These are phyloP conservation scores for Gulo gulo DNA, from an alignment of 2,113 vertebrate species.

Conservation along the genomic window DNA sequence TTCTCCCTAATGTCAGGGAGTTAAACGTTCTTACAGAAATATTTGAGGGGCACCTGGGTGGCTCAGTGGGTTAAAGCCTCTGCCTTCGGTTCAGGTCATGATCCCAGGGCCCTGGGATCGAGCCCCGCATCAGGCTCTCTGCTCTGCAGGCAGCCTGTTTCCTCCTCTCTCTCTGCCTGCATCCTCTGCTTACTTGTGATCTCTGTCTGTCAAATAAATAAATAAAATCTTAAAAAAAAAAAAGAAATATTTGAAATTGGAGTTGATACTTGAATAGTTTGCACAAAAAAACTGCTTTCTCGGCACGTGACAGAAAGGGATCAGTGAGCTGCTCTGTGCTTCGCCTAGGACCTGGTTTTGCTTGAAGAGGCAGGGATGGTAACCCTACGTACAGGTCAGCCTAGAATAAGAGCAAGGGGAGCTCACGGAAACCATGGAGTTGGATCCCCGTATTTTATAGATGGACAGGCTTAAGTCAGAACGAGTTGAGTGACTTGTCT, in stretches of 20 bases:
- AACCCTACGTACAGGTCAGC: not conserved
- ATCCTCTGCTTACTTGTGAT: too few relatives aligned
- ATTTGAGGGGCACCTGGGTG: too few relatives aligned
- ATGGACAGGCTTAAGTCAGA: not conserved
- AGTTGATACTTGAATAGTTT: not conserved
- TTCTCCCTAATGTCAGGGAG: not conserved
- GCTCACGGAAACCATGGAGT: not conserved
- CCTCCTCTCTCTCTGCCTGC: too few relatives aligned
- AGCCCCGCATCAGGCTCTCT: too few relatives aligned
- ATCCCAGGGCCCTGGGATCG: too few relatives aligned
- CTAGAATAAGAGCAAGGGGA: not conserved
- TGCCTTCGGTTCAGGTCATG: too few relatives aligned
- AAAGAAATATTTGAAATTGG: not conserved
- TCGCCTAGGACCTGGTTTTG: not conserved
- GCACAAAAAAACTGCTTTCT: not conserved
- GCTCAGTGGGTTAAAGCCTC: too few relatives aligned
- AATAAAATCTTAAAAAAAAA: too few relatives aligned
- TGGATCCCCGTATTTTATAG: not conserved
- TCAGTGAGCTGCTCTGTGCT: not conserved
- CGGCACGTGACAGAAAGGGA: rapidly evolving
- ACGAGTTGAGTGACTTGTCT: not conserved
- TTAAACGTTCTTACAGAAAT: not conserved
- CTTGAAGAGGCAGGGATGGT: not conserved
- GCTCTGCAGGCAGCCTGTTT: too few relatives aligned
- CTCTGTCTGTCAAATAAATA: too few relatives aligned